phyloP scores from a whole-genome alignment of 2,888 invertebrate genomes.

The Imbricaverruca yamaguchii region DNA sequence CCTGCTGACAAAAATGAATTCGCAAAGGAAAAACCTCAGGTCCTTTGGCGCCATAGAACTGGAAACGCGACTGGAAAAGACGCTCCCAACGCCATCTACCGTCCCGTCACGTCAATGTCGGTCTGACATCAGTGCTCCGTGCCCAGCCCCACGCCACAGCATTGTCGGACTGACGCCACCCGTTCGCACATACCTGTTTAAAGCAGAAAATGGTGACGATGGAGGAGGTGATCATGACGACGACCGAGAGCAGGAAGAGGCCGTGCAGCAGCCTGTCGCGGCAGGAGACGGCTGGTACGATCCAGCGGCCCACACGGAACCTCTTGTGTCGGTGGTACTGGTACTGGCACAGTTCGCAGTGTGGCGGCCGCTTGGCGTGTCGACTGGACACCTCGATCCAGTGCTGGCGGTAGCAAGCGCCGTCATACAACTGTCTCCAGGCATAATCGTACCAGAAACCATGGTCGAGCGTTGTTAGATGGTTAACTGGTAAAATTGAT shows the following conservation, averaged over 20 bases:
- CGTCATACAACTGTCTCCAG: not conserved
- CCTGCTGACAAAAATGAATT: too few relatives aligned
- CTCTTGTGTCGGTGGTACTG: conserved; percentile 46
- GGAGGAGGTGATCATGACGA: conserved; percentile 48
- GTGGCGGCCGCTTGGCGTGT: conserved; percentile 45
- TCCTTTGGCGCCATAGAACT: too few relatives aligned
- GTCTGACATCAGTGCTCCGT: too few relatives aligned
- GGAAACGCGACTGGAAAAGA: too few relatives aligned
- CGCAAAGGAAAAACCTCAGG: too few relatives aligned
- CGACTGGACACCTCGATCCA: conserved; percentile 48
- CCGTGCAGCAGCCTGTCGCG: conserved; percentile 47
- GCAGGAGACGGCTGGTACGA: conserved; percentile 44
- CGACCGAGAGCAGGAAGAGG: conserved; percentile 44
- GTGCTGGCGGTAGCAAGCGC: conserved; percentile 40
- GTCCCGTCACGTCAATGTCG: too few relatives aligned
- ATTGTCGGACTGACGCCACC: too few relatives aligned
- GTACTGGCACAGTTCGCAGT: conserved; percentile 50
- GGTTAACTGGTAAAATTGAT: not conserved
- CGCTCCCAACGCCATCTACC: too few relatives aligned
- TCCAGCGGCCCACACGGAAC: conserved; percentile 47
- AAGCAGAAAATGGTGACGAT: conserved; percentile 48
- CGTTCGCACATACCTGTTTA: conserved; percentile 35
- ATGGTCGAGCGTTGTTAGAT: not conserved
- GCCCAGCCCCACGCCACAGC: too few relatives aligned
- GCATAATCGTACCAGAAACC: not conserved